Base-by-base conservation (phyloP, 2,888 invertebrate genomes). In the Zygogramma bicolorata region DNA sequence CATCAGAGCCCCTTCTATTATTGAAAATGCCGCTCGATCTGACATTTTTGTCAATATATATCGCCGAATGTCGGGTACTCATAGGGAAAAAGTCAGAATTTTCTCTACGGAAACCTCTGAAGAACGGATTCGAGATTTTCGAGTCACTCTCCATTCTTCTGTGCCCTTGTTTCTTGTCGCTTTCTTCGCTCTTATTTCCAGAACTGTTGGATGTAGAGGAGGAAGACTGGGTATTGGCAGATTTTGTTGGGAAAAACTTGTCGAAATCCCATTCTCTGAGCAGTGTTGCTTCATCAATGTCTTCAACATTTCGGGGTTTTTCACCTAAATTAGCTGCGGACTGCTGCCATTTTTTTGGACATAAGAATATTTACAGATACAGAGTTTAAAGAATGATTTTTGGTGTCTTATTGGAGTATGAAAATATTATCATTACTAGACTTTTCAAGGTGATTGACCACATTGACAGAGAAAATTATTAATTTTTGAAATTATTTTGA, bases 231-330 rank as follows among this genome's bases (percentile, higher is more conserved):
- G 75, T 67, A 70, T 67, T 66, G 53, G 74, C 68, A 63, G 75
- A 61, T 69, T 76, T 79, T 29, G 72, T 70, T 1, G 93, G 94
- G 87, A 95, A 95, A 89, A 95, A 95, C 85, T 93, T 92, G 79
- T 94, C 94, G 87, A 95, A 93, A 88, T 95, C 94, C 95, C 95
- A 95, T 84, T 95, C 95, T 87, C 94, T 93, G 81, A 95, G 89
- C 77, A 95, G 90, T 67, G 93, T 92, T 75, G 94, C 93, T 86
- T 95, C 95, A 85, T 94, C 94, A 82, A 92, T 89, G 76, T 85
- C 85, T 77, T 84, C 84, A 42, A 80, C 79, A 75, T 81, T 83
- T 69, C 74, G 60, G 20, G 40, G 60, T 65, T 74, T 75, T 67
- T 91, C 90, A 78, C 79, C 85, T 79, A 78, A 81, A 85, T 85